These are phyloP conservation scores for Channa argus DNA, from an alignment of 2,113 vertebrate species.

Conservation along the genomic window DNA sequence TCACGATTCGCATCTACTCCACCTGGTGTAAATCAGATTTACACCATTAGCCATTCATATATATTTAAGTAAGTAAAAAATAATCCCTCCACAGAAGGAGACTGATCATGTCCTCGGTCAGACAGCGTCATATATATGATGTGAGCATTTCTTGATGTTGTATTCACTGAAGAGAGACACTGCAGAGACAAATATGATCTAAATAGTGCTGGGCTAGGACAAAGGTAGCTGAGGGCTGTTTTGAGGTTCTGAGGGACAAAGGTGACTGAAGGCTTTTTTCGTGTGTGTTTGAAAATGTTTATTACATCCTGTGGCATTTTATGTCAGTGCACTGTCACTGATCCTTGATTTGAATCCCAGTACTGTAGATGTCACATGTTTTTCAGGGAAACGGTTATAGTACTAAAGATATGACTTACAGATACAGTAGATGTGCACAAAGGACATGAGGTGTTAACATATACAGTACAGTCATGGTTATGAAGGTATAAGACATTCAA, in stretches of 20 bases:
- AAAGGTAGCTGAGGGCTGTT: conserved; percentile 39
- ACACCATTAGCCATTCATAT: no score
- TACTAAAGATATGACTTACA: conserved; percentile 5
- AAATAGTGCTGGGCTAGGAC: conserved; percentile 22
- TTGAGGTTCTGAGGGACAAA: conserved; percentile 9
- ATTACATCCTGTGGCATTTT: conserved; percentile 28
- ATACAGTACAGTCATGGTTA: background rate
- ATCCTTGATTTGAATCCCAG: conserved; percentile 20
- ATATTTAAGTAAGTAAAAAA: no score
- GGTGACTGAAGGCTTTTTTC: conserved; percentile 36
- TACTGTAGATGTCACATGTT: background rate
- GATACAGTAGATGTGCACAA: background rate
- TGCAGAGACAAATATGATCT: conserved; percentile 56
- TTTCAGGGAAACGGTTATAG: background rate
- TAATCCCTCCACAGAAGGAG: no score
- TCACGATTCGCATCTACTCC: no score
- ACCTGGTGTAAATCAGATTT: no score
- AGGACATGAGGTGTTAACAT: background rate
- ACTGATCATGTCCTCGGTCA: no score
- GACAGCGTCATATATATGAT: no score
- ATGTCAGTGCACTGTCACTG: background rate
- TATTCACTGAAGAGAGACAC: conserved; percentile 33
- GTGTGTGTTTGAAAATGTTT: conserved; percentile 7
- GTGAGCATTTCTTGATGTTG: background rate
- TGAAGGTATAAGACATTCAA: background rate